A percentile compares a stretch with the other conserved stretches of the same genome.
phyloP scores from a whole-genome alignment of 1,140 invertebrate genomes.

The Tetragonula clypearis region DNA sequence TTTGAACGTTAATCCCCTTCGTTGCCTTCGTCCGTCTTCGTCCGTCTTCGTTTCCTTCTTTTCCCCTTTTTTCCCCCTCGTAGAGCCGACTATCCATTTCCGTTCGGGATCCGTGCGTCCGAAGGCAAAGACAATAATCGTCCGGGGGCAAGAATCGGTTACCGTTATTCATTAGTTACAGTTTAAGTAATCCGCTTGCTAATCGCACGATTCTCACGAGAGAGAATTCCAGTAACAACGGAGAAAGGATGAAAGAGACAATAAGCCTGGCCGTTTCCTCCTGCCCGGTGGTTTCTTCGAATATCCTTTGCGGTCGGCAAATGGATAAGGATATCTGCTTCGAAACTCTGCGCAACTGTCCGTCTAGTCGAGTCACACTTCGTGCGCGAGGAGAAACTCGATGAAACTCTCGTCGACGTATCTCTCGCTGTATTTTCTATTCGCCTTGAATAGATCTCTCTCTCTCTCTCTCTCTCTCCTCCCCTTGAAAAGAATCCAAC shows the following conservation, averaged over 20 bases:
- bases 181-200: constrained; percentile 20
- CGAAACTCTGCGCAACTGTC: constrained; percentile 25
- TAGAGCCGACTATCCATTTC: neutral
- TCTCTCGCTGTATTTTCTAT: constrained; percentile 53
- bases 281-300: constrained; percentile 60
- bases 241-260: constrained; percentile 16
- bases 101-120: neutral
- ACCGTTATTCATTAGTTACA: constrained; percentile 44
- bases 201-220: constrained; percentile 13
- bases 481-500: constrained; percentile 13
- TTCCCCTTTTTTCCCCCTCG: neutral
- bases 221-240: constrained; percentile 14
- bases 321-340: constrained; percentile 62
- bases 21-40: neutral
- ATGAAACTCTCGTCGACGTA: constrained; percentile 28
- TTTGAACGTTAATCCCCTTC: constrained; percentile 44
- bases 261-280: constrained; percentile 51
- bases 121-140: no score
- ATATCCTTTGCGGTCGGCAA: constrained; percentile 68
- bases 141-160: neutral
- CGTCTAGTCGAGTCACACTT: constrained; percentile 19
- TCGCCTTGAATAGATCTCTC: constrained; percentile 39
- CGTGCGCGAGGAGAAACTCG: constrained; percentile 10
- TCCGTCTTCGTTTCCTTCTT: neutral
- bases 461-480: no score